Evolutionary conservation across 2,113 vertebrate species (phyloP).

Genomic region (Grantiella picta): DNA sequence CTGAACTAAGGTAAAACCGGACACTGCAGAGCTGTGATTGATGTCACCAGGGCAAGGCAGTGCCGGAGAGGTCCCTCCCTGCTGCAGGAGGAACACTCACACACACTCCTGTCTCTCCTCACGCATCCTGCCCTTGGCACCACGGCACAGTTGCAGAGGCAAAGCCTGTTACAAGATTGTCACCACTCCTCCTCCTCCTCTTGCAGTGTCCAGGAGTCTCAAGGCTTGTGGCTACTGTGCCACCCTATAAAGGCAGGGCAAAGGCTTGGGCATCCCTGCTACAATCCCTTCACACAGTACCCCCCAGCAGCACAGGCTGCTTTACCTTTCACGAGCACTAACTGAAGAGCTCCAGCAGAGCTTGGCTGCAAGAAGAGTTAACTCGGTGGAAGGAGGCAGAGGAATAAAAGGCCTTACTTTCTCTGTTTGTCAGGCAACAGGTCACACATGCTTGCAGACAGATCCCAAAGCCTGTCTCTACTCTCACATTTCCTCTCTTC

Average conservation of each 20-base stretch:
- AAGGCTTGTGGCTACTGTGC: neutral
- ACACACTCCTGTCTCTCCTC: neutral
- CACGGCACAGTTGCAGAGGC: neutral
- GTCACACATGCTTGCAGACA: constrained; percentile 41
- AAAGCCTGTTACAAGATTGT: neutral
- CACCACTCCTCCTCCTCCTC: neutral
- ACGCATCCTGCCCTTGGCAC: accelerated
- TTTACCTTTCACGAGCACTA: neutral
- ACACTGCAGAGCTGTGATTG: constrained; percentile 49
- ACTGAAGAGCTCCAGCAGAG: neutral
- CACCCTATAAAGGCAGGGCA: neutral
- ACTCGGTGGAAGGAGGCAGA: neutral
- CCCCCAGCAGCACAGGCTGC: neutral
- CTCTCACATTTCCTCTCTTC: constrained; percentile 40
- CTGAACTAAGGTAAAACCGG: constrained; percentile 40
- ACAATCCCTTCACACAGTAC: accelerated
- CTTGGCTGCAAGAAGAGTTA: neutral
- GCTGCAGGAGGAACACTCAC: neutral
- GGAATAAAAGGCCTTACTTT: neutral
- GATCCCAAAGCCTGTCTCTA: constrained; percentile 35
- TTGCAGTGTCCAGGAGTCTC: neutral
- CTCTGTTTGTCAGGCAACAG: constrained; percentile 15
- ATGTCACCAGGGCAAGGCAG: neutral
- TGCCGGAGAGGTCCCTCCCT: constrained; percentile 1
- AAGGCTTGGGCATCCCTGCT: neutral